Conservation (phyloP, 1,140 invertebrate genomes). For the Brachionus koreanus region DNA sequence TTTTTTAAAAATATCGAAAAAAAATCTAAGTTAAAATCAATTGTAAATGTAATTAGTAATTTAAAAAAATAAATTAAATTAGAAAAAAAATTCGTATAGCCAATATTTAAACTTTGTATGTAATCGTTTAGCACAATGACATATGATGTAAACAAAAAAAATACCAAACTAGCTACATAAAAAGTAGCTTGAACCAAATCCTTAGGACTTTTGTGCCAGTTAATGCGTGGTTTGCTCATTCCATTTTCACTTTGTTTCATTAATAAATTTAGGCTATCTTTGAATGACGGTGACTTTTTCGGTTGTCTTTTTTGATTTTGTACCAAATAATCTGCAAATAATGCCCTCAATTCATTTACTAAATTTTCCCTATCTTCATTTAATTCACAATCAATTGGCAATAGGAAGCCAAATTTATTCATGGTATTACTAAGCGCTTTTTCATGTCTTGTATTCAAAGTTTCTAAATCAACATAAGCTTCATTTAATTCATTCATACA, state of each 20-base stretch:
- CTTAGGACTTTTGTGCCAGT: background rate
- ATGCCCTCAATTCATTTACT: background rate
- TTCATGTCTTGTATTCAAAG: background rate
- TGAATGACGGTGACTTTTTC: conserved; percentile 5
- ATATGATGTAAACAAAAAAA: conserved; percentile 13
- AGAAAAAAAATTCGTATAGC: background rate
- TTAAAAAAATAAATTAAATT: conserved; percentile 1
- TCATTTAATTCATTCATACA: background rate
- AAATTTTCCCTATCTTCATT: background rate
- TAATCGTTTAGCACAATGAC: background rate
- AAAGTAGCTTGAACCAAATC: conserved; percentile 27
- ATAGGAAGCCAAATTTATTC: background rate
- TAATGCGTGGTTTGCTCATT: background rate
- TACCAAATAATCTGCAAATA: background rate
- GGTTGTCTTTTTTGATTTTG: background rate
- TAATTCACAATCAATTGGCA: background rate
- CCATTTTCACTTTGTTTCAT: background rate
- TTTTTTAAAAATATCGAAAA: conserved; percentile 30
- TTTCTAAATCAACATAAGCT: background rate
- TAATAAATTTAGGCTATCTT: background rate
- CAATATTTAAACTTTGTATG: conserved; percentile 8
- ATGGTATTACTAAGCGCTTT: background rate
- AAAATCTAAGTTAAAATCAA: conserved; percentile 29
- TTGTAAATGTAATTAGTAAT: background rate
- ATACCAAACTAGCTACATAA: background rate